Percentiles rank a stretch among this genome's conserved stretches.
Evolutionary conservation across 2,113 vertebrate species (phyloP).

Genomic region (Mormyrus iriodes): DNA sequence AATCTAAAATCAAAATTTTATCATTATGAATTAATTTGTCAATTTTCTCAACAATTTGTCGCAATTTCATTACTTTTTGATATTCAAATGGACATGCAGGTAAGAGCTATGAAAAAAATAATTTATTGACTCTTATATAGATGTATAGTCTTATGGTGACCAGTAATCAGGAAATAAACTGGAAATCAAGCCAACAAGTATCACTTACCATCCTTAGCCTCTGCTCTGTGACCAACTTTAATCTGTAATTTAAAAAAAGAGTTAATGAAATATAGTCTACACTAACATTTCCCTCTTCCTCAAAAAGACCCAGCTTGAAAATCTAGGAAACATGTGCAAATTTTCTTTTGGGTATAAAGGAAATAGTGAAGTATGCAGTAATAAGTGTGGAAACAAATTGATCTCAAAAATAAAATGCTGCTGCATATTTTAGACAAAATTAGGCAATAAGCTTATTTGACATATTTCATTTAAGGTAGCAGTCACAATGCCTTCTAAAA

Average conservation of each 20-base stretch:
- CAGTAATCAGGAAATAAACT: background rate
- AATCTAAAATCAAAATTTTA: too few relatives aligned
- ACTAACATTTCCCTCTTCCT: background rate
- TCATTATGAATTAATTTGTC: too few relatives aligned
- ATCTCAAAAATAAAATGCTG: background rate
- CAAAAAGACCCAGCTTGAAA: background rate
- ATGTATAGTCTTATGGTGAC: background rate
- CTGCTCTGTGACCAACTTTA: slow-evolving; percentile 92
- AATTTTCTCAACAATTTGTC: too few relatives aligned
- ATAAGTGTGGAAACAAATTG: background rate
- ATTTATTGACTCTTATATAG: background rate
- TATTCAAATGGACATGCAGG: background rate
- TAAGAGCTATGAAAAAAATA: background rate
- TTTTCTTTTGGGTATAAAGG: background rate
- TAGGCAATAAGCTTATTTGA: background rate
- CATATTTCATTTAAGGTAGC: background rate
- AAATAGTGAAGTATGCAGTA: background rate
- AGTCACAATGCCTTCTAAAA: background rate
- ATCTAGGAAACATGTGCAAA: background rate
- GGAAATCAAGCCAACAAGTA: background rate
- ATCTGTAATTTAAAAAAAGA: slow-evolving; percentile 66
- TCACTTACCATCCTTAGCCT: slow-evolving; percentile 91
- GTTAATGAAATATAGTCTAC: background rate
- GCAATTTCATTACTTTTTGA: too few relatives aligned
- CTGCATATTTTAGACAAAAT: background rate